Evolutionary conservation across 35 echinoderm and acorn worm genomes (phyloP).

Genomic region (Hemicentrotus pulcherrimus): DNA sequence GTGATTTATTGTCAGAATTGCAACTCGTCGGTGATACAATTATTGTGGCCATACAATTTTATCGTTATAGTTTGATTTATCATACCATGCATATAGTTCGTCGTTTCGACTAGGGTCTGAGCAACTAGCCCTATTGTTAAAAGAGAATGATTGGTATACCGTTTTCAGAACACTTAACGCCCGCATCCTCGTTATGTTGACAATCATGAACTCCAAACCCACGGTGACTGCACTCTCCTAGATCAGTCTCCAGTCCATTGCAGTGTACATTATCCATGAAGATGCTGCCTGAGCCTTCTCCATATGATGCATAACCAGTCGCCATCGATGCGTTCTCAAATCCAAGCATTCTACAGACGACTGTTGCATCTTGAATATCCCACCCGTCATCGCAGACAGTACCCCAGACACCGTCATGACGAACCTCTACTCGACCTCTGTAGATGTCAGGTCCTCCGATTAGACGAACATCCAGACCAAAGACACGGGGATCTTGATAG

Average conservation of each 20-base stretch:
- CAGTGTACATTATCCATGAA: not conserved
- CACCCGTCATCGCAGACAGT: not conserved
- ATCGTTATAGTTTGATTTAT: too few species aligned
- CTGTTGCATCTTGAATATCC: not conserved
- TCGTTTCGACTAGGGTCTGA: too few species aligned
- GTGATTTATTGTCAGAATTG: too few species aligned
- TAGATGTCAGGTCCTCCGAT: not conserved
- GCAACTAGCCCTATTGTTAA: too few species aligned
- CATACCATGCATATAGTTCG: too few species aligned
- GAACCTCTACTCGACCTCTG: not conserved
- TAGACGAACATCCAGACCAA: not conserved
- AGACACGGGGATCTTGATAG: not conserved
- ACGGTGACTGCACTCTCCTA: not conserved
- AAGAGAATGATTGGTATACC: not conserved
- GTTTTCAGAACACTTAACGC: not conserved
- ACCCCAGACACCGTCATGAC: not conserved
- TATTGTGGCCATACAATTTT: too few species aligned
- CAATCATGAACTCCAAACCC: not conserved
- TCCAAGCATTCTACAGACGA: not conserved
- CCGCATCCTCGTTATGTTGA: not conserved
- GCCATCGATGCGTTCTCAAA: not conserved
- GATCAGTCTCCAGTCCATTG: not conserved
- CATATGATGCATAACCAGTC: not conserved
- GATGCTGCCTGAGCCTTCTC: not conserved
- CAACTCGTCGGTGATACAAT: too few species aligned